These are phyloP conservation scores for Apodemus agrarius DNA, from an alignment of 2,797 vertebrate genomes.

Conservation along the genomic window DNA sequence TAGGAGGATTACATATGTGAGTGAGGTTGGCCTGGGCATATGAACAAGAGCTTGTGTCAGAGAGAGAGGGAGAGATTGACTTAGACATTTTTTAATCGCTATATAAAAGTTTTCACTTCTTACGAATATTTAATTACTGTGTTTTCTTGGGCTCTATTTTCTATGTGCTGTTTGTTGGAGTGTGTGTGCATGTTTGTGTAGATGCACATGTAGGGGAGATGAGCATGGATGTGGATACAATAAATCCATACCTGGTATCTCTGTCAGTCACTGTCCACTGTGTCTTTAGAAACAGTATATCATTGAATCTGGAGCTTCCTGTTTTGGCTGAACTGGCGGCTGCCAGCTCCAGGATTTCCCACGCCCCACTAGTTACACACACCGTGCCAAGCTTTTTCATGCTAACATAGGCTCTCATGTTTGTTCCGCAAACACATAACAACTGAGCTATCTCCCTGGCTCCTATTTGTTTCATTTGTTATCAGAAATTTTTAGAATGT, in stretches of 20 bases:
- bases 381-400: neutral
- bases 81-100: neutral
- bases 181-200: neutral
- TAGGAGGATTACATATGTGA: neutral
- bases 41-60: neutral
- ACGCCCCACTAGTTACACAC: neutral
- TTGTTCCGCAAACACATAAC: neutral
- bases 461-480: neutral
- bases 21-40: neutral
- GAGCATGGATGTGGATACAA: neutral
- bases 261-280: neutral
- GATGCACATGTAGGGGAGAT: neutral
- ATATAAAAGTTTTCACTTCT: slow-evolving; percentile 32
- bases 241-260: no score
- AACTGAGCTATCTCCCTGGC: neutral
- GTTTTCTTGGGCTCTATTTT: slow-evolving; percentile 2
- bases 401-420: neutral
- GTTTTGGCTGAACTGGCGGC: neutral
- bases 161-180: neutral
- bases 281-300: neutral
- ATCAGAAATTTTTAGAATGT: slow-evolving; percentile 32
- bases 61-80: neutral
- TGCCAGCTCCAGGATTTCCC: neutral
- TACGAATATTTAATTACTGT: neutral
- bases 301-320: neutral